Conservation (phyloP, 2,888 invertebrate genomes). For the Lingula anatina region DNA sequence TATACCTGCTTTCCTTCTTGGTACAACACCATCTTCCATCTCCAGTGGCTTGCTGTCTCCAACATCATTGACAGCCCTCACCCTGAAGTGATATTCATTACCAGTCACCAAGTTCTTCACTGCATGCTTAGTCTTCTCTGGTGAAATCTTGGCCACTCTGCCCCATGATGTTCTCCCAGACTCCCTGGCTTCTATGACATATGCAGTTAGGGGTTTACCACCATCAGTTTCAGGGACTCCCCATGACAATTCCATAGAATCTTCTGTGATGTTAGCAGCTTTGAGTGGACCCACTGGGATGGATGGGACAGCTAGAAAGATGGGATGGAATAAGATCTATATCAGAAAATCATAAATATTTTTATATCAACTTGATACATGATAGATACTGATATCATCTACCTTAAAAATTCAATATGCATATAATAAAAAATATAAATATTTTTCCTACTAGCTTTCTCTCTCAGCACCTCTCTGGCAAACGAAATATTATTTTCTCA, state of each 20-base stretch:
- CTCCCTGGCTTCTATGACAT: constrained; percentile 77
- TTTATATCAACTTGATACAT: not conserved
- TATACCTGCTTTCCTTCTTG: constrained; percentile 29
- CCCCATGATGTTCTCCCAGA: constrained; percentile 91
- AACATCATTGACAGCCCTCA: constrained; percentile 96
- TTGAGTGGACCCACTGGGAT: constrained; percentile 80
- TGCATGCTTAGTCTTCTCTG: constrained; percentile 54
- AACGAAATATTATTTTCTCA: not conserved
- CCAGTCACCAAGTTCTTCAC: constrained; percentile 88
- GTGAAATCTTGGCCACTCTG: constrained; percentile 59
- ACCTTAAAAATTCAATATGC: too few relatives aligned
- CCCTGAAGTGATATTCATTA: constrained; percentile 91
- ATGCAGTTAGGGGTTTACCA: constrained; percentile 77
- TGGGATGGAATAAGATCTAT: not conserved
- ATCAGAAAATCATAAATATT: not conserved
- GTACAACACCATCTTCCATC: constrained; percentile 84
- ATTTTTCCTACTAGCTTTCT: too few relatives aligned
- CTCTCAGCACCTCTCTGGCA: too few relatives aligned
- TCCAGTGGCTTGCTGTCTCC: constrained; percentile 87
- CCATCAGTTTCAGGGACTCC: constrained; percentile 94
- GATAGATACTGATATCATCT: too few relatives aligned
- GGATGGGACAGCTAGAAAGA: constrained; percentile 68
- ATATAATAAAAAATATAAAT: too few relatives aligned
- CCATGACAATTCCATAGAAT: constrained; percentile 92
- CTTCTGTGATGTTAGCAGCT: constrained; percentile 90